Conservation (phyloP, 1,140 invertebrate species). For the Drosophila grimshawi region DNA sequence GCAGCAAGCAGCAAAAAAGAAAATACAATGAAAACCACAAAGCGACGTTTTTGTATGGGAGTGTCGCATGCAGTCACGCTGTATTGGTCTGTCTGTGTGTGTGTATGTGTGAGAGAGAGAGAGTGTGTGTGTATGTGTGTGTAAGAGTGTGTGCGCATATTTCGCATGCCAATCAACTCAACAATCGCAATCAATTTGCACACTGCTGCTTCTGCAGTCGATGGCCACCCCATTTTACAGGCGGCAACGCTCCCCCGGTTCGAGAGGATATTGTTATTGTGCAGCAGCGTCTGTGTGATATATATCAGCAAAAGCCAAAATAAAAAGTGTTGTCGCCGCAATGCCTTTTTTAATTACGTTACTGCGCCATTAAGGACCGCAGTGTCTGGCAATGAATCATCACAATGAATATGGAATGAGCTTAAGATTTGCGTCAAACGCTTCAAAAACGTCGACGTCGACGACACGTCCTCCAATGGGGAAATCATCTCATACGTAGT, state of each 20-base stretch:
- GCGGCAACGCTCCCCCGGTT: conserved; percentile 3
- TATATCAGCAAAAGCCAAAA: conserved; percentile 58
- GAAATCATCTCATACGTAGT: not conserved
- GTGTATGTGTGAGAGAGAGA: conserved; percentile 5
- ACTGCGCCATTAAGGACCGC: conserved; percentile 73
- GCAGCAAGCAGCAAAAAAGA: conserved; percentile 18
- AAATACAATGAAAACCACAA: conserved; percentile 76
- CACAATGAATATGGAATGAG: conserved; percentile 44
- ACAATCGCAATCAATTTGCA: conserved; percentile 82
- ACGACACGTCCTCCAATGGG: not conserved
- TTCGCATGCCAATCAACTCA: conserved; percentile 82
- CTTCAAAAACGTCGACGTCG: conserved; percentile 2
- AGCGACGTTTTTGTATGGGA: conserved; percentile 69
- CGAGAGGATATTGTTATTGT: conserved; percentile 61
- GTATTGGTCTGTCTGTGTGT: conserved; percentile 23
- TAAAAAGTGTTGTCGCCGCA: conserved; percentile 56
- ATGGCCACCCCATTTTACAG: conserved; percentile 3
- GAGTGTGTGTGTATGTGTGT: conserved; percentile 22
- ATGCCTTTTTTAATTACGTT: conserved; percentile 80
- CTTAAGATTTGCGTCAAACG: conserved; percentile 40
- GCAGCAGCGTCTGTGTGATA: conserved; percentile 50
- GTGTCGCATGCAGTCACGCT: conserved; percentile 69
- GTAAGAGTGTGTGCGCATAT: conserved; percentile 43
- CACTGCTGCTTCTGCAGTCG: conserved; percentile 53
- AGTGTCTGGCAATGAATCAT: conserved; percentile 58